Evolutionary conservation across 92 coral and sea anemone genomes (phyloP), one percentile per base, ranked within the genome.

Genomic region (Porites divaricata): DNA sequence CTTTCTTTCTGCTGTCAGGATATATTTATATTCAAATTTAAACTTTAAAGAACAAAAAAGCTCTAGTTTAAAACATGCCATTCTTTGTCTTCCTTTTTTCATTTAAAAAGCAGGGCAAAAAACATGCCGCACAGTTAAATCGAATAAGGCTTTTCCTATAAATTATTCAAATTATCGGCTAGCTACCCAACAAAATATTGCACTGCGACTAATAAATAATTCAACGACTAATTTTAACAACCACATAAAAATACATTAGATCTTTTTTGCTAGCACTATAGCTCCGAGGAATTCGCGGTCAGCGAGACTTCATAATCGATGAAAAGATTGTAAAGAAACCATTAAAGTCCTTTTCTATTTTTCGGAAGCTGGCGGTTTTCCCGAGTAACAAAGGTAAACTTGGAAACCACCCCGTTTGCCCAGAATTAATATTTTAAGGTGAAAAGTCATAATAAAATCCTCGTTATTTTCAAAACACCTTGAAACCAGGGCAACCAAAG

Each of bases 371-470:
- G 14, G 16, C 51, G n/a, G n/a, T 16, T 19, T 9, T 1, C n/a
- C 52, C 9, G 21, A 28, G 73, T 20, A 69, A 28, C 51, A 69
- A 69, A 9, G n/a, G 35, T 23, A 9, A 69, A 14, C 52, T 13
- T 41, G 19, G 77, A 50, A 73, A 69, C 75, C 76, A 56, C 68
- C 53, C 54, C 66, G 54, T 23, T 23, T 49, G 13, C 10, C 8
- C 57, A 41, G 23, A 68, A 17, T 54, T 68, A 56, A 22, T 26
- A 17, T 65, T 52, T 79, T 79, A 51, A 23, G 49, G 45, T 7
- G n/a, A 54, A 79, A 79, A 79, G 84, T 52, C 75, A 79, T 64
- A 79, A 80, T 80, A 52, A 23, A 54, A 25, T 80, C 26, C 83
- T 52, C 64, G 20, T 23, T 53, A 69, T 80, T 81, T 61, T 71